Base-by-base conservation (phyloP, 2,113 vertebrate species). In the Physeter macrocephalus region DNA sequence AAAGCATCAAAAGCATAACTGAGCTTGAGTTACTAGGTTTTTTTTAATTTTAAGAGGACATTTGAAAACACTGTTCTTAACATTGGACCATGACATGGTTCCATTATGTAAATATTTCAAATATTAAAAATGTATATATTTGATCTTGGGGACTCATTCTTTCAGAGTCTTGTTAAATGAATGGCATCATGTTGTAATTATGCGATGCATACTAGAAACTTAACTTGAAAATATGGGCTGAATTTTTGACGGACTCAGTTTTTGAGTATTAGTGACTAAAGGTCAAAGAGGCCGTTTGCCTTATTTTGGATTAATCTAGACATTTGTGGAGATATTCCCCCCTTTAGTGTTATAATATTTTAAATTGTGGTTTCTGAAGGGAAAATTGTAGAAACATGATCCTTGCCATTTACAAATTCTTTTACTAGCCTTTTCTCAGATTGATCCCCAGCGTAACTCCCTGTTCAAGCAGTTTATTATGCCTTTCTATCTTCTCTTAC, bases 51-150 rank as follows among this genome's bases (percentile, higher is more conserved):
- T 97, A 96, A 98, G 97, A 98, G 97, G 97, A 98, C 98, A 98
- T 97, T 98, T 98, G 97, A 98, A 98, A 98, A 99, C 98, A 98
- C 98, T 99, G 98, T 99, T 99, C 98, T 98, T 98, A 98, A 98
- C 92, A 97, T 3, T 97, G 98, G 97, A 98, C 98, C 97, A 81
- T 98, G 97, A 98, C 90, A 98, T 98, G 98, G 98, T 98, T 98
- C 98, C 98, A 97, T 97, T 96, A 93, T 99, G 99, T 99, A 99
- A 98, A 99, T 99, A 99, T 98, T 99, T 98, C 98, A 98, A 92
- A 98, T 98, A 99, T 99, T 99, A 99, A 99, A 99, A 99, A 97
- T 99, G 99, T 99, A 99, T 99, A 99, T 99, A 99, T 99, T 99
- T 99, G 99, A 99, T 98, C 97, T 97, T 97, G 97, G 74, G 97